These are phyloP conservation scores for Astreopora myriophthalma DNA, from an alignment of 64 coral and sea anemone species.

Conservation along the genomic window DNA sequence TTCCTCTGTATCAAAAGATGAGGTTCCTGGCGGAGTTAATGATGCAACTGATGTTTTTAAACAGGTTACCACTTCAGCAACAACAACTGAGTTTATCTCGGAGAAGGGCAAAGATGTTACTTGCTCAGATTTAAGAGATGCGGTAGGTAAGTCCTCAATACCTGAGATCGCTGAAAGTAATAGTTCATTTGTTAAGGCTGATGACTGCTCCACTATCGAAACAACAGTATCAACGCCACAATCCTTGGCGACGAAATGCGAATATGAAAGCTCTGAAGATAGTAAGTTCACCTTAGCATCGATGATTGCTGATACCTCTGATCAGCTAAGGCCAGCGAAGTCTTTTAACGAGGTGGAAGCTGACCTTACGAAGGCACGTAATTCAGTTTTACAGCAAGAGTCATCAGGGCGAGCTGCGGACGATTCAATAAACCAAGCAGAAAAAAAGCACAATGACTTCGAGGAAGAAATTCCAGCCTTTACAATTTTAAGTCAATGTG, in stretches of 20 bases:
- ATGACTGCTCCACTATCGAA: too few species aligned
- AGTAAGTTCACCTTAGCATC: too few species aligned
- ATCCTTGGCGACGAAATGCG: background rate
- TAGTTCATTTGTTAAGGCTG: too few species aligned
- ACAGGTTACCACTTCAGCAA: background rate
- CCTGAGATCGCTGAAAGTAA: too few species aligned
- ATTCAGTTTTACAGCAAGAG: background rate
- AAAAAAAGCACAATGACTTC: background rate
- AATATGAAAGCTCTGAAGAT: background rate
- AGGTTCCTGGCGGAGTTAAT: background rate
- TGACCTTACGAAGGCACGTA: background rate
- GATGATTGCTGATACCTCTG: background rate
- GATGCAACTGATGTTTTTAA: too few species aligned
- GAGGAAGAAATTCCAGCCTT: background rate
- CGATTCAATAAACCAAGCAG: background rate
- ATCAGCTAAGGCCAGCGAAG: background rate
- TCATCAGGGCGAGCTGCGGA: background rate
- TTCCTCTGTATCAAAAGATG: background rate
- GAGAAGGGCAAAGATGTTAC: background rate
- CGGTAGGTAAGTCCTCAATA: too few species aligned
- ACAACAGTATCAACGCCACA: background rate
- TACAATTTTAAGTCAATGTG: background rate
- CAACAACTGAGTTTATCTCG: background rate
- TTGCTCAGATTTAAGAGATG: too few species aligned
- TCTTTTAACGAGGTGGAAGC: background rate